phyloP scores from a whole-genome alignment of 2,113 vertebrate genomes.

The Cervus canadensis region DNA sequence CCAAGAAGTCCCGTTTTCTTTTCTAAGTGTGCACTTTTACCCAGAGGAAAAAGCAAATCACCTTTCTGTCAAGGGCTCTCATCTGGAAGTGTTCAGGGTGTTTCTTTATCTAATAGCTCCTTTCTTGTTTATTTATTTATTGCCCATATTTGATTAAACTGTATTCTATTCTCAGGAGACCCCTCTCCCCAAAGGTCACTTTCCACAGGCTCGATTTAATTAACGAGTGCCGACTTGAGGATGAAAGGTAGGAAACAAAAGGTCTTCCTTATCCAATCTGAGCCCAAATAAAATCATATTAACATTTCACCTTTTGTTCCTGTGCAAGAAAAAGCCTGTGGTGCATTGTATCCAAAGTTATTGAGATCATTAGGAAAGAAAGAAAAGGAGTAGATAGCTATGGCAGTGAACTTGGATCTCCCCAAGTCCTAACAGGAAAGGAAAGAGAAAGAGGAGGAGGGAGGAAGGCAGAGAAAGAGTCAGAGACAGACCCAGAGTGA shows the following conservation, averaged over 20 bases:
- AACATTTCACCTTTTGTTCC: slow-evolving; percentile 70
- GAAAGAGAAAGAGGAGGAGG: neutral
- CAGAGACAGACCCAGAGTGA: neutral
- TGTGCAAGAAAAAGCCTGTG: slow-evolving; percentile 29
- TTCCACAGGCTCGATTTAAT: slow-evolving; percentile 45
- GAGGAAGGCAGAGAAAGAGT: neutral
- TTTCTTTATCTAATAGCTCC: slow-evolving; percentile 21
- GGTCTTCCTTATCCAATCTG: slow-evolving; percentile 53
- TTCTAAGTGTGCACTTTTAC: neutral
- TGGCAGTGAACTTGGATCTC: neutral
- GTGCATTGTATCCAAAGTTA: slow-evolving; percentile 57
- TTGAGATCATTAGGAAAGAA: slow-evolving; percentile 56
- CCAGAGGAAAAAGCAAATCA: neutral
- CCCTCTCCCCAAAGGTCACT: slow-evolving; percentile 43
- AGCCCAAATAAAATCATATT: slow-evolving; percentile 69
- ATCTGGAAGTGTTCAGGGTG: neutral
- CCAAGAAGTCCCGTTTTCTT: neutral
- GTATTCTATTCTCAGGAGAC: slow-evolving; percentile 29
- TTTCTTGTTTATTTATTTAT: slow-evolving; percentile 58
- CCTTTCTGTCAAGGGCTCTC: neutral
- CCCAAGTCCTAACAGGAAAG: neutral
- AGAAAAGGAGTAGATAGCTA: neutral
- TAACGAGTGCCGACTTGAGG: slow-evolving; percentile 39
- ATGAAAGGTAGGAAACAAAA: slow-evolving; percentile 59
- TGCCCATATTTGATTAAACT: slow-evolving; percentile 36